These are phyloP conservation scores for Maniola jurtina DNA, from an alignment of 1,140 invertebrate genomes.

Conservation along the genomic window DNA sequence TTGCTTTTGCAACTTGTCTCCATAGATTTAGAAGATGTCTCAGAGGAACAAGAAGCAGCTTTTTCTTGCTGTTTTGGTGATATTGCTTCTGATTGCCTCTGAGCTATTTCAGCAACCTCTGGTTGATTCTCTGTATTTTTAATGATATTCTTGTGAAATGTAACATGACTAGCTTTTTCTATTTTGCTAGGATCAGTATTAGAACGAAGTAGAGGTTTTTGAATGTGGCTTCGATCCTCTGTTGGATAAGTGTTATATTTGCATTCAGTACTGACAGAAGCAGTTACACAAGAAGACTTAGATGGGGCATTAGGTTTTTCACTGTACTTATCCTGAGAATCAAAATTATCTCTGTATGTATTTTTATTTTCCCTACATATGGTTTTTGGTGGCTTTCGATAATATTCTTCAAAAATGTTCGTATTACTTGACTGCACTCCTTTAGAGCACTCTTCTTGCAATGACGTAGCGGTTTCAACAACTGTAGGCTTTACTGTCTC, in stretches of 20 bases:
- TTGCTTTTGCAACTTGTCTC: slow-evolving; percentile 8
- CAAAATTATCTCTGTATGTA: background rate
- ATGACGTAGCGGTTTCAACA: slow-evolving; percentile 44
- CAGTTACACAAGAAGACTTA: slow-evolving; percentile 24
- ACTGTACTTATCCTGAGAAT: background rate
- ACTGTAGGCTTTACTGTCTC: slow-evolving; percentile 35
- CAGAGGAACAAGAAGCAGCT: slow-evolving; percentile 11
- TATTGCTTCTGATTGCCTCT: slow-evolving; percentile 11
- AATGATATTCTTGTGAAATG: slow-evolving; percentile 23
- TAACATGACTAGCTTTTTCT: slow-evolving; percentile 22
- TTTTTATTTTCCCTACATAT: slow-evolving; percentile 14
- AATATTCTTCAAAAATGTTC: slow-evolving; percentile 33
- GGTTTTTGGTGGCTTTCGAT: slow-evolving; percentile 18
- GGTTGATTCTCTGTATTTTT: slow-evolving; percentile 21
- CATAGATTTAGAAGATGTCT: slow-evolving; percentile 18
- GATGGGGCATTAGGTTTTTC: background rate
- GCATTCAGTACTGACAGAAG: slow-evolving; percentile 16
- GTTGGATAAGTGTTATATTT: slow-evolving; percentile 59
- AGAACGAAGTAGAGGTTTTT: slow-evolving; percentile 45
- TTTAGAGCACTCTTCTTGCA: slow-evolving; percentile 56
- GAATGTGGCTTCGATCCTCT: slow-evolving; percentile 31
- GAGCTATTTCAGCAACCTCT: background rate
- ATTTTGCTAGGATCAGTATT: slow-evolving; percentile 53
- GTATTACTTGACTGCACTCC: slow-evolving; percentile 45
- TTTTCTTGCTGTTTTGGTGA: slow-evolving; percentile 10